These are phyloP conservation scores for Isaurus tuberculatus DNA, from an alignment of 92 coral and sea anemone species.

Conservation along the genomic window DNA sequence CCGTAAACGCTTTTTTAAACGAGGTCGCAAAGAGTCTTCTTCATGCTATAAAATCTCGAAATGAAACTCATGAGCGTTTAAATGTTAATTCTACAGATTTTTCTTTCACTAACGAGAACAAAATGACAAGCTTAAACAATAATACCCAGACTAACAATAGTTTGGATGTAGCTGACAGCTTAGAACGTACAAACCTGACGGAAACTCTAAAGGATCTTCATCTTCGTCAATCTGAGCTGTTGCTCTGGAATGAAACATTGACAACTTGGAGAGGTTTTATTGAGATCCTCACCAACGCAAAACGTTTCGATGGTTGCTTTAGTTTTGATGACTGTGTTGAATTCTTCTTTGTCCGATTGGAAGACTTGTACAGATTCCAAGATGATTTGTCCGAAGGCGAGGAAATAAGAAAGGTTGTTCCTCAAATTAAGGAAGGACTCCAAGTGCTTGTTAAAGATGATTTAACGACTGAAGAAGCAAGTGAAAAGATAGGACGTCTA, in stretches of 20 bases:
- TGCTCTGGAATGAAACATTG: constrained; percentile 44
- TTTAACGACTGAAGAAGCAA: constrained; percentile 9
- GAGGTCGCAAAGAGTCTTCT: constrained; percentile 50
- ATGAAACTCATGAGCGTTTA: neutral
- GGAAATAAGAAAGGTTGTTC: neutral
- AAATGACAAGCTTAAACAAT: neutral
- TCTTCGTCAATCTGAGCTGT: neutral
- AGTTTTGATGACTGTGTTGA: constrained; percentile 54
- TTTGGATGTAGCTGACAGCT: neutral
- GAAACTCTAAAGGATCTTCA: constrained; percentile 12
- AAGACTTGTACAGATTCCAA: constrained; percentile 52
- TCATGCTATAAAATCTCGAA: constrained; percentile 10
- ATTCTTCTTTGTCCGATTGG: constrained; percentile 35
- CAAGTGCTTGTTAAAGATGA: constrained; percentile 6
- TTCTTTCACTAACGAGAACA: neutral
- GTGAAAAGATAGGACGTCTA: neutral
- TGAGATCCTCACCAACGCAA: constrained; percentile 21
- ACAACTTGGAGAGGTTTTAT: constrained; percentile 32
- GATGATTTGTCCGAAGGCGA: constrained; percentile 29
- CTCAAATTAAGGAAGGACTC: neutral
- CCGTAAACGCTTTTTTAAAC: constrained; percentile 44
- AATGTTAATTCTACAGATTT: neutral
- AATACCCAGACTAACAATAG: neutral
- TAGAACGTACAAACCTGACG: neutral
- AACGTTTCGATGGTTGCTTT: constrained; percentile 53